phyloP scores from a whole-genome alignment of 1,140 invertebrate genomes.

The Procambarus virginalis region DNA sequence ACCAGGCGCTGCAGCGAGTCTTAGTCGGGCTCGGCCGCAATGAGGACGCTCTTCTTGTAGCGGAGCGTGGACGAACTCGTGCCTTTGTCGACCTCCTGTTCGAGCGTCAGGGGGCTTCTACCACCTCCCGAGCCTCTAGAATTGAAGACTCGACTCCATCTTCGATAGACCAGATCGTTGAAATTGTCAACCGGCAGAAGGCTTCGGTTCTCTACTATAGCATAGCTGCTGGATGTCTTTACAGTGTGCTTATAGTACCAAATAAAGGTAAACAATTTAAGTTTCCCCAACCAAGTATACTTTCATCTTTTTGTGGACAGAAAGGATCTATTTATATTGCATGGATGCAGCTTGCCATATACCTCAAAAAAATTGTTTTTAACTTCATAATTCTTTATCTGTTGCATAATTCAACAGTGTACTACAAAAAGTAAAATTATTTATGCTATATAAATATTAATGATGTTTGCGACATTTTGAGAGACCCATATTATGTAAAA shows the following conservation, averaged over 20 bases:
- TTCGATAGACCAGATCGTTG: slow-evolving; percentile 82
- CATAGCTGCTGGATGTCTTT: slow-evolving; percentile 89
- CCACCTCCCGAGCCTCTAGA: slow-evolving; percentile 68
- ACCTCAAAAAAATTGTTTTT: no score
- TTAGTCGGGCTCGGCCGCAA: slow-evolving; percentile 82
- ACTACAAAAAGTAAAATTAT: no score
- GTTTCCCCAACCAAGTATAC: neutral
- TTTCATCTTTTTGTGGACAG: no score
- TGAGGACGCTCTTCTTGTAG: slow-evolving; percentile 89
- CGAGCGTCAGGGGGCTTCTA: slow-evolving; percentile 70
- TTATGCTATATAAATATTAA: no score
- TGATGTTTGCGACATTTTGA: no score
- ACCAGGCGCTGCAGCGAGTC: slow-evolving; percentile 88
- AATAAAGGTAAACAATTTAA: slow-evolving; percentile 79
- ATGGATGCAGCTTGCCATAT: no score
- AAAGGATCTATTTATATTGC: no score
- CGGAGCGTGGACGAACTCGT: slow-evolving; percentile 85
- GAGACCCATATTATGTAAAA: no score
- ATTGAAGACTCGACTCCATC: slow-evolving; percentile 72
- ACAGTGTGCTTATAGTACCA: slow-evolving; percentile 89
- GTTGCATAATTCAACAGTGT: no score
- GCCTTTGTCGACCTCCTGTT: slow-evolving; percentile 80
- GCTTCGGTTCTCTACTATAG: slow-evolving; percentile 93
- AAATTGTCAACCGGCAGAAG: slow-evolving; percentile 89
- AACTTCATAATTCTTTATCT: no score